These are phyloP conservation scores for Ecdyonurus torrentis DNA, from an alignment of 2,888 invertebrate genomes.

Conservation along the genomic window DNA sequence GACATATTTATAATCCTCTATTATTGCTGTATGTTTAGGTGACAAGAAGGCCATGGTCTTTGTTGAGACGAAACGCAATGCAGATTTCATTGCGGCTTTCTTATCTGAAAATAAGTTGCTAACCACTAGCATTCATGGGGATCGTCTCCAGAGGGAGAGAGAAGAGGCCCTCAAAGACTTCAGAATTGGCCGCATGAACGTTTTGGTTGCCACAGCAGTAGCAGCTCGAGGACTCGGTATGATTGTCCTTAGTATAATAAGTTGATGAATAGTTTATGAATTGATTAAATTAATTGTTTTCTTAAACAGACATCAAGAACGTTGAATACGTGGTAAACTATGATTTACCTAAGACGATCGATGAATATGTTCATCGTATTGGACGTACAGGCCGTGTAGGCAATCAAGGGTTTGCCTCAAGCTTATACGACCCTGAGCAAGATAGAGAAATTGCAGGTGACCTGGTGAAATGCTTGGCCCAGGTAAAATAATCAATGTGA, in stretches of 20 bases:
- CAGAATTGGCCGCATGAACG: conserved; percentile 51
- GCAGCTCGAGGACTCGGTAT: conserved; percentile 77
- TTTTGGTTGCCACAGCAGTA: conserved; percentile 89
- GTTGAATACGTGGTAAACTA: conserved; percentile 40
- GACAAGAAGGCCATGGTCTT: conserved; percentile 57
- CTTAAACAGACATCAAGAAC: conserved; percentile 54
- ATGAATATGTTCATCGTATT: conserved; percentile 33
- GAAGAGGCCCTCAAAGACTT: conserved; percentile 64
- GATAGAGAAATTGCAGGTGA: conserved; percentile 41
- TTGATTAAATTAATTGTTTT: neutral
- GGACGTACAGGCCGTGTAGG: conserved; percentile 33
- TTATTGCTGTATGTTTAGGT: conserved; percentile 14
- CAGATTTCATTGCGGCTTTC: conserved; percentile 75
- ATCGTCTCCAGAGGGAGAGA: conserved; percentile 51
- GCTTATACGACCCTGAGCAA: conserved; percentile 42
- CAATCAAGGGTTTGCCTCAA: conserved; percentile 27
- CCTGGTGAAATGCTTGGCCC: conserved; percentile 54
- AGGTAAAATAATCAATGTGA: conserved; percentile 21
- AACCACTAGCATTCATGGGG: conserved; percentile 58
- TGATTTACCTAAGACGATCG: conserved; percentile 28
- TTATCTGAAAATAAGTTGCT: conserved; percentile 59
- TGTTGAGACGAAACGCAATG: conserved; percentile 76
- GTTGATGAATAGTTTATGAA: too few relatives aligned
- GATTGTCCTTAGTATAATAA: conserved; percentile 12
- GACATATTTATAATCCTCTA: neutral